Evolutionary conservation across 2,797 vertebrate species (phyloP).

Genomic region (Cuniculus paca): DNA sequence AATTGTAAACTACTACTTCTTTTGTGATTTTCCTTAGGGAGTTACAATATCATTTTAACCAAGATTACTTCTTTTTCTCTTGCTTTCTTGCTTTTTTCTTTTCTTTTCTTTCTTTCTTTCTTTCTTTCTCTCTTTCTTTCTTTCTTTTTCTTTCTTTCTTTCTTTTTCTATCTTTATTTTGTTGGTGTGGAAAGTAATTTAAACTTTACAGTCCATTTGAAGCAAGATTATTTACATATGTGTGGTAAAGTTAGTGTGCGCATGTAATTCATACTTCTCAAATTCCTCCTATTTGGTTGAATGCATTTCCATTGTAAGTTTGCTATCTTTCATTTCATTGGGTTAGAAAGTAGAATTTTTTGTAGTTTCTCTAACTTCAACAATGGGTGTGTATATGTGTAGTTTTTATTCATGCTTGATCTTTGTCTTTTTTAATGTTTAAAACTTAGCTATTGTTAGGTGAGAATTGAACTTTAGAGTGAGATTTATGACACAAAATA

Average conservation of each 20-base stretch:
- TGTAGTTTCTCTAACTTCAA: not conserved
- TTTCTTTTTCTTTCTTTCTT: not conserved
- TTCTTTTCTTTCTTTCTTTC: not conserved
- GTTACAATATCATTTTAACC: slow-evolving; percentile 77
- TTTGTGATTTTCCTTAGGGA: slow-evolving; percentile 63
- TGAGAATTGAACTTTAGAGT: not conserved
- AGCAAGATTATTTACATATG: slow-evolving; percentile 79
- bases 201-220: slow-evolving; percentile 80
- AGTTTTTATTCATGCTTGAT: not conserved
- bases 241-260: slow-evolving; percentile 44
- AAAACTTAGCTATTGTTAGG: not conserved
- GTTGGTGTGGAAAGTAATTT: slow-evolving; percentile 77
- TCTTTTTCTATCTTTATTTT: slow-evolving; percentile 67
- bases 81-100: not conserved
- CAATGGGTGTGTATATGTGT: not conserved
- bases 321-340: slow-evolving; percentile 43
- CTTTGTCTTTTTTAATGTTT: not conserved
- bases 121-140: not conserved
- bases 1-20: slow-evolving; percentile 71
- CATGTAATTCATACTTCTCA: slow-evolving; percentile 77
- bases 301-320: slow-evolving; percentile 63
- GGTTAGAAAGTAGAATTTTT: slow-evolving; percentile 18
- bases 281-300: slow-evolving; percentile 63
- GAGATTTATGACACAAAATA: not conserved
- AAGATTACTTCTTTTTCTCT: slow-evolving; percentile 38